Percentiles rank a stretch among this genome's conserved stretches.
phyloP scores from a whole-genome alignment of 2,113 vertebrate genomes.

The Mustela lutreola region DNA sequence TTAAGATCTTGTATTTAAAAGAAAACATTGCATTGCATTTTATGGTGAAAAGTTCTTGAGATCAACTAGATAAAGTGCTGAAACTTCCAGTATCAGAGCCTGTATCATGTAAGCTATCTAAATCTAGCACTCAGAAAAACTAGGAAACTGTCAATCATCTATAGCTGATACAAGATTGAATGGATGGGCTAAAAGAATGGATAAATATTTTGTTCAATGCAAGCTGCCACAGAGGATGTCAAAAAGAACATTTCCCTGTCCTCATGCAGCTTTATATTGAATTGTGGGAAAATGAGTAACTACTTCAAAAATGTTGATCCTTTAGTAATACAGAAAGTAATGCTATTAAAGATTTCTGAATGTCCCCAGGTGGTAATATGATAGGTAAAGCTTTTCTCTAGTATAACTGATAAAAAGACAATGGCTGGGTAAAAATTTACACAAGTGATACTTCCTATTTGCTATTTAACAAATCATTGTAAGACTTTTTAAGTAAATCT shows the following conservation, averaged over 20 bases:
- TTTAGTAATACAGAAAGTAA: background rate
- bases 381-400: background rate
- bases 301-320: background rate
- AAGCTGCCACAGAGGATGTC: background rate
- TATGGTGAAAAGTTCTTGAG: background rate
- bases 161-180: background rate
- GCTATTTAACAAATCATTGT: background rate
- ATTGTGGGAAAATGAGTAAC: background rate
- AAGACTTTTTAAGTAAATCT: conserved; percentile 7
- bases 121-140: background rate
- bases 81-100: background rate
- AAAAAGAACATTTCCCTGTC: background rate
- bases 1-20: background rate
- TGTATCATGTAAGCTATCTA: background rate
- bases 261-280: background rate
- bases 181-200: background rate
- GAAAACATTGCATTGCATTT: background rate
- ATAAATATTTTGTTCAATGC: background rate
- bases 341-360: background rate
- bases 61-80: background rate
- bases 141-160: background rate
- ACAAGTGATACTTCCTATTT: background rate
- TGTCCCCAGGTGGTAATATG: background rate
- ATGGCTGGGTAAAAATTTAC: background rate
- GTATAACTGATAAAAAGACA: background rate